phyloP scores from a whole-genome alignment of 1,140 invertebrate species.

The Drosophila kanapiae region DNA sequence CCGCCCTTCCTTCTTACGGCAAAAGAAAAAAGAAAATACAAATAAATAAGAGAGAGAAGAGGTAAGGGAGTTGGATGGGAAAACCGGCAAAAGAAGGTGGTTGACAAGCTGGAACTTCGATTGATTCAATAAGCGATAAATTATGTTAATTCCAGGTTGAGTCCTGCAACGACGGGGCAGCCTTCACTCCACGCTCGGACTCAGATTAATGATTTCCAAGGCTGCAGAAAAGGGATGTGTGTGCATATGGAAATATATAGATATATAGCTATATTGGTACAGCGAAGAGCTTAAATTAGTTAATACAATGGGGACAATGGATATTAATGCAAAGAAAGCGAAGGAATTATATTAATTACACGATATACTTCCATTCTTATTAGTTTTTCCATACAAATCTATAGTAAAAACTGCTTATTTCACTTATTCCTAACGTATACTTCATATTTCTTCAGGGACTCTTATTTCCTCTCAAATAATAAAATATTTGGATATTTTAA shows the following conservation, averaged over 20 bases:
- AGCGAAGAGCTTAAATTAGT: background rate
- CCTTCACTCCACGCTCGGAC: constrained; percentile 12
- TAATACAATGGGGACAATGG: background rate
- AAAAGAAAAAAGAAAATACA: background rate
- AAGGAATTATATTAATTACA: too few relatives aligned
- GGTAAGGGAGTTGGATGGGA: too few relatives aligned
- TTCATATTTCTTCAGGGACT: too few relatives aligned
- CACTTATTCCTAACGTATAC: too few relatives aligned
- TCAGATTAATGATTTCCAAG: constrained; percentile 24
- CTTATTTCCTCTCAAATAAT: too few relatives aligned
- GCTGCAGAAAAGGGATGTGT: background rate
- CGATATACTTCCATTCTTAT: too few relatives aligned
- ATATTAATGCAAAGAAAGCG: too few relatives aligned
- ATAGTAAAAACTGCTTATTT: too few relatives aligned
- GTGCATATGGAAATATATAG: background rate
- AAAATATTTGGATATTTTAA: too few relatives aligned
- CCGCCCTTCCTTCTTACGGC: background rate
- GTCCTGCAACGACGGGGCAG: background rate
- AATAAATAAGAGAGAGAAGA: background rate
- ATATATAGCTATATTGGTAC: background rate
- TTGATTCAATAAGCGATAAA: constrained; percentile 56
- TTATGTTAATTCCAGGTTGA: constrained; percentile 46
- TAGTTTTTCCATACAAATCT: too few relatives aligned
- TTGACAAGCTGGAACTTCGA: constrained; percentile 50
- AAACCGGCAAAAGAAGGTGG: constrained; percentile 10